Percentiles rank a stretch among this genome's conserved stretches.
These are phyloP conservation scores for Acromyrmex charruanus DNA, from an alignment of 1,140 invertebrate genomes.

Conservation along the genomic window DNA sequence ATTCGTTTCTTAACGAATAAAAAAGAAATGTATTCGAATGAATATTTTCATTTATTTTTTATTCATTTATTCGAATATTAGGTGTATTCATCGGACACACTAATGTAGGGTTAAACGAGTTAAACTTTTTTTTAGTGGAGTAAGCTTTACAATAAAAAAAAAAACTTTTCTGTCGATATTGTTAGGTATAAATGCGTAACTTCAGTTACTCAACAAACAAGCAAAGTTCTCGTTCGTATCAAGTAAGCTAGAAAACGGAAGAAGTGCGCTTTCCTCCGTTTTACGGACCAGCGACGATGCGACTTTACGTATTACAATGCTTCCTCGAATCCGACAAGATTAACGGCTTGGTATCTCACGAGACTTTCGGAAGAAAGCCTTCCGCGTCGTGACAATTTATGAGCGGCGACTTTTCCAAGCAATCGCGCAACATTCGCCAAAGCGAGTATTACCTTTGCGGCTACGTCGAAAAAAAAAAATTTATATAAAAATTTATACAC, in stretches of 20 bases:
- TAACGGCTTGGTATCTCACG: slow-evolving; percentile 53
- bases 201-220: not conserved
- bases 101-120: too few species aligned
- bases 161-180: too few species aligned
- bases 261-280: slow-evolving; percentile 61
- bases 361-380: slow-evolving; percentile 62
- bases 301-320: slow-evolving; percentile 40
- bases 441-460: not conserved
- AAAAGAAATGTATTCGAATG: too few species aligned
- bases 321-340: slow-evolving; percentile 67
- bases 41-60: too few species aligned
- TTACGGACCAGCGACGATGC: slow-evolving; percentile 60
- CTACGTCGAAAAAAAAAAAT: not conserved
- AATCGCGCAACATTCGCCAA: slow-evolving; percentile 2
- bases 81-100: too few species aligned
- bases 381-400: slow-evolving; percentile 65
- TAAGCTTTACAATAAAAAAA: too few species aligned
- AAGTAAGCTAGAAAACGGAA: slow-evolving; percentile 50
- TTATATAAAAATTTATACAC: too few species aligned
- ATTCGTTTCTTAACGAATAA: too few species aligned
- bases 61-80: too few species aligned
- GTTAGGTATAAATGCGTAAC: too few species aligned
- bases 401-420: slow-evolving; percentile 34
- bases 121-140: too few species aligned
- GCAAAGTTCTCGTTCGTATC: slow-evolving; percentile 7